Base-by-base conservation (phyloP, 2,888 invertebrate genomes). In the Icerya purchasi region DNA sequence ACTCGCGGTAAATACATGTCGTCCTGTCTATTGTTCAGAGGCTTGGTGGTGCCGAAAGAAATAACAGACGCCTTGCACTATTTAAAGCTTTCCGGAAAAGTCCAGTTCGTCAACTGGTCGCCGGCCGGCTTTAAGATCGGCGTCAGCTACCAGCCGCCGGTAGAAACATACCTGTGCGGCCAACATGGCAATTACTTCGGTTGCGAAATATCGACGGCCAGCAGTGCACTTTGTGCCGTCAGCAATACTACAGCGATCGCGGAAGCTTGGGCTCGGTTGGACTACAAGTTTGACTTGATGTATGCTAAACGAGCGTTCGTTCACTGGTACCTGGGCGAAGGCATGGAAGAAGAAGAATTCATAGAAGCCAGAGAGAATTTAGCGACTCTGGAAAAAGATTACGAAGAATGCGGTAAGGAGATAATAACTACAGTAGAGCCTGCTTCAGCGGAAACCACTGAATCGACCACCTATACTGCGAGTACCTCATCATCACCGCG, bases 31-130 rank as follows among this genome's bases (percentile, higher is more conserved):
- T 74, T 89, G 61, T 88, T 87, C 70, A 77, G 88, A 14, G 93
- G 93, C 0, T 92, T 93, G 69, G 90, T 93, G 14, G 89, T 85
- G 24, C 86, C 86, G 0, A 85, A 86, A 69, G 91, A 91, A 69
- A 88, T 91, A 5, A 91, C 92, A 70, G 83, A 81, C 0, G 83
- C 86, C n/a, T 85, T 87, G 58, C 84, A 84, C 0, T 78, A 78
- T 57, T 84, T 88, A 75, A 87, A 87, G 71, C 78, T 80, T 0
- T 79, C 83, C 65, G 80, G 81, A 66, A 77, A 78, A 56, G 86
- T 93, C 59, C 80, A 86, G 64, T 93, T 93, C 68, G 91, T 92
- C 18, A 89, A 91, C 69, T 90, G 90, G 89, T 88, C 89, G 70
- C 91, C 90, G 1, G 90, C 91, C 3, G 91, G 91, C n/a, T 58